Conservation (phyloP, 2,888 invertebrate species). For the Electrophaes corylata region DNA sequence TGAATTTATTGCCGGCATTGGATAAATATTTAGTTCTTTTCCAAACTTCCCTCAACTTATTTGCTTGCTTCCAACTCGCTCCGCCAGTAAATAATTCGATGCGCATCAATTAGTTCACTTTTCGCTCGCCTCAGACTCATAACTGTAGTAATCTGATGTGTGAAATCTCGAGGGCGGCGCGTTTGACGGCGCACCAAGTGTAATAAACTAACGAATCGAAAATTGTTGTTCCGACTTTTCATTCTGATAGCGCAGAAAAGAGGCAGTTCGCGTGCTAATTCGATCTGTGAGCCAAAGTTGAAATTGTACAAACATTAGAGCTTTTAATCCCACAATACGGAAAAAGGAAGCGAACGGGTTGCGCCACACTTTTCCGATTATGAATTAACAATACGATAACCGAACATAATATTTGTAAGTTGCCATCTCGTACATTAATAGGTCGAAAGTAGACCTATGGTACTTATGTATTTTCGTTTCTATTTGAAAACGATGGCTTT, state of each 20-base stretch:
- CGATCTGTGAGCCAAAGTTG: constrained; percentile 1
- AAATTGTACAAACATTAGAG: neutral
- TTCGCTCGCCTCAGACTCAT: constrained; percentile 24
- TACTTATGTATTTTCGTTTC: too few species aligned
- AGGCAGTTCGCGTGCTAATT: constrained; percentile 18
- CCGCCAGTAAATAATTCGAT: constrained; percentile 25
- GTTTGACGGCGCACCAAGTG: constrained; percentile 31
- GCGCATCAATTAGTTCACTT: constrained; percentile 30
- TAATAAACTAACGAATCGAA: constrained; percentile 35
- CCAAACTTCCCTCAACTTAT: too few species aligned
- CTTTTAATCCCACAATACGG: neutral
- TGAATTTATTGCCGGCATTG: too few species aligned
- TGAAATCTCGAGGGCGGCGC: constrained; percentile 45
- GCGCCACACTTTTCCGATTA: too few species aligned
- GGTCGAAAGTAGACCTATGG: too few species aligned
- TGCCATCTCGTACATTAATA: too few species aligned
- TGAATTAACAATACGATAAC: too few species aligned
- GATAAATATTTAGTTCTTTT: too few species aligned
- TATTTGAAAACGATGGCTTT: too few species aligned
- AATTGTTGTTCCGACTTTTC: constrained; percentile 24
- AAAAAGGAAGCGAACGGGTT: too few species aligned
- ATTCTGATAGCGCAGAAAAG: constrained; percentile 25
- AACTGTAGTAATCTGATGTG: constrained; percentile 41
- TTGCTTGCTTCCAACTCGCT: too few species aligned
- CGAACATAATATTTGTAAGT: too few species aligned